A percentile compares a stretch with the other conserved stretches of the same genome.
Evolutionary conservation across 2,888 invertebrate species (phyloP).

Genomic region (Drosophila mercatorum): DNA sequence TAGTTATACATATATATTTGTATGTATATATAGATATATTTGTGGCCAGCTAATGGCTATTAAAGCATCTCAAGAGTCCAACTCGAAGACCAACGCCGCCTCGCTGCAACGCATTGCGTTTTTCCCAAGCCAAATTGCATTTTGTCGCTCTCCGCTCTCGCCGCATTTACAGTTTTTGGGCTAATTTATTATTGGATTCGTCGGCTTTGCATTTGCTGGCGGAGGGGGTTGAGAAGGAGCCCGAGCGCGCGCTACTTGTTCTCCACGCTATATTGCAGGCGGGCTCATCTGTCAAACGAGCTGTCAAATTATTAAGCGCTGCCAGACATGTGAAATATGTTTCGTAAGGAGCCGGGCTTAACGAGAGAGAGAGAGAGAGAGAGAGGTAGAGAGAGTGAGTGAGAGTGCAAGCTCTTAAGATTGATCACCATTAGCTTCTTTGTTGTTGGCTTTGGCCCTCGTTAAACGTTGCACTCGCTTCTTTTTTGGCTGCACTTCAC

Average conservation of each 20-base stretch:
- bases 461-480: constrained; percentile 23
- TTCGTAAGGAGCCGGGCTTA: constrained; percentile 43
- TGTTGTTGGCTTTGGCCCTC: constrained; percentile 19
- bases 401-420: constrained; percentile 55
- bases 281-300: constrained; percentile 71
- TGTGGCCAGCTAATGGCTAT: constrained; percentile 73
- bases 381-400: not conserved
- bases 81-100: constrained; percentile 22
- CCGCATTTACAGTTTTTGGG: constrained; percentile 73
- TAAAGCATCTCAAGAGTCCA: constrained; percentile 51
- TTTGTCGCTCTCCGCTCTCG: constrained; percentile 56
- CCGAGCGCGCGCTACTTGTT: constrained; percentile 43
- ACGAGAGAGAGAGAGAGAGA: constrained; percentile 14
- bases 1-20: not conserved
- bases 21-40: constrained; percentile 20
- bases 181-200: constrained; percentile 70
- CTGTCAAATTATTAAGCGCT: constrained; percentile 78
- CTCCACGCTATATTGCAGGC: constrained; percentile 36
- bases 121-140: constrained; percentile 57
- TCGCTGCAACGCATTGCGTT: constrained; percentile 49
- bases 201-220: not conserved
- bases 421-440: constrained; percentile 69
- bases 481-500: constrained; percentile 49
- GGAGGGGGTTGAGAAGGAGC: not conserved
- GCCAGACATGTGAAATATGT: constrained; percentile 74